Percentiles rank a stretch among this genome's conserved stretches.
Conservation (phyloP, 2,888 invertebrate genomes). For the Aspidiotus rigidus region DNA sequence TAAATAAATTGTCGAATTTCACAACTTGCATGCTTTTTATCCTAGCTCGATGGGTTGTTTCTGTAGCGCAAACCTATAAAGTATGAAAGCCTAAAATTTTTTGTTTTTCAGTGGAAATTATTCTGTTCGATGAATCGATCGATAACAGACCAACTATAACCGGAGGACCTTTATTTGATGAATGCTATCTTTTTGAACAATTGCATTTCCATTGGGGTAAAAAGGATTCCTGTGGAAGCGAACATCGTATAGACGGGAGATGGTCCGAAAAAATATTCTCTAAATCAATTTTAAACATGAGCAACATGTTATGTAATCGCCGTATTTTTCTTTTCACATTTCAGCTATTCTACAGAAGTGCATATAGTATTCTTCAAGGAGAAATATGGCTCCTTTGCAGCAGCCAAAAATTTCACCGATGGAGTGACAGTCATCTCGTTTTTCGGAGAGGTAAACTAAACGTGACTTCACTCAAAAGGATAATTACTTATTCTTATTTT, state of each 20-base stretch:
- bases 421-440: constrained; percentile 63
- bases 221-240: constrained; percentile 52
- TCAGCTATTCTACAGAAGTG: constrained; percentile 65
- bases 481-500: not conserved
- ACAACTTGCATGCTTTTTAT: no score
- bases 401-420: constrained; percentile 58
- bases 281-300: no score
- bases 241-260: constrained; percentile 53
- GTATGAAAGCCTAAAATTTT: not conserved
- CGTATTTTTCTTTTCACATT: constrained; percentile 7
- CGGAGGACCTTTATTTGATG: constrained; percentile 39
- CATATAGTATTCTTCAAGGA: constrained; percentile 70
- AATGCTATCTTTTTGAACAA: constrained; percentile 55
- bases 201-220: constrained; percentile 63
- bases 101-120: constrained; percentile 13
- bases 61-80: not conserved
- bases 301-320: no score
- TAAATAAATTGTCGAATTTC: no score
- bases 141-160: constrained; percentile 21
- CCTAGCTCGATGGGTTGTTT: no score
- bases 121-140: not conserved
- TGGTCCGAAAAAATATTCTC: constrained; percentile 42
- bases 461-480: not conserved
- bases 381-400: constrained; percentile 56
- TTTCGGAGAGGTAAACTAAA: constrained; percentile 42